These are phyloP conservation scores for Chitala chitala DNA, from an alignment of 2,113 vertebrate species.

Conservation along the genomic window DNA sequence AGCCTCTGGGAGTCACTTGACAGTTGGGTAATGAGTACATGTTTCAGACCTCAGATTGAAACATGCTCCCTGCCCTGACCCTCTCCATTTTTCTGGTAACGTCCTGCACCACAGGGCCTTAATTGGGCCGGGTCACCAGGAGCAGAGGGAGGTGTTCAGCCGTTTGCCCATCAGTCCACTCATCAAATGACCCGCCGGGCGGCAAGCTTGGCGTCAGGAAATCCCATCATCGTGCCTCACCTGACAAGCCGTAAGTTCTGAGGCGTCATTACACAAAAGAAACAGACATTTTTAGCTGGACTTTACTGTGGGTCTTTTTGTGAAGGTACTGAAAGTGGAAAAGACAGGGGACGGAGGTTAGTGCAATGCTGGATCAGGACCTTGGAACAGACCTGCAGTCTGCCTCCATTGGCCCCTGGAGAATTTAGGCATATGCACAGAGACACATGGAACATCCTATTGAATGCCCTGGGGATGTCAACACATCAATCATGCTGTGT, in stretches of 20 bases:
- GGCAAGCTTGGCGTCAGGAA: neutral
- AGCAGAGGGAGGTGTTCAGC: too few species aligned
- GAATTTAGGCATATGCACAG: neutral
- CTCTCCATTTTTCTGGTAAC: constrained; percentile 37
- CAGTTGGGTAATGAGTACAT: constrained; percentile 52
- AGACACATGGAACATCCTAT: neutral
- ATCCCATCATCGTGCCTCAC: neutral
- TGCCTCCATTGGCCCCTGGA: too few species aligned
- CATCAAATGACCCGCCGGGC: neutral
- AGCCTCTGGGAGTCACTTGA: constrained; percentile 47
- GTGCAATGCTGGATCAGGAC: too few species aligned
- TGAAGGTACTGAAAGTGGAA: too few species aligned
- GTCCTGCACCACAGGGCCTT: constrained; percentile 29
- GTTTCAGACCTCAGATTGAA: constrained; percentile 38
- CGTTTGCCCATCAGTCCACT: neutral
- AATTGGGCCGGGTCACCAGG: constrained; percentile 42
- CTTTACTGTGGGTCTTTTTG: neutral
- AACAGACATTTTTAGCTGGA: neutral
- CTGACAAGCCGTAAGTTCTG: neutral
- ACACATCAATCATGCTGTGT: neutral
- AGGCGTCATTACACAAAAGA: neutral
- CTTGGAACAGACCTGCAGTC: too few species aligned
- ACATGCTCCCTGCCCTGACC: constrained; percentile 43
- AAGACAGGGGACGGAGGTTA: too few species aligned
- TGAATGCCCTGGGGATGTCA: neutral